Percentiles rank a stretch among this genome's conserved stretches.
Evolutionary conservation across 2,888 invertebrate genomes (phyloP).

Genomic region (Bombyx huttoni): DNA sequence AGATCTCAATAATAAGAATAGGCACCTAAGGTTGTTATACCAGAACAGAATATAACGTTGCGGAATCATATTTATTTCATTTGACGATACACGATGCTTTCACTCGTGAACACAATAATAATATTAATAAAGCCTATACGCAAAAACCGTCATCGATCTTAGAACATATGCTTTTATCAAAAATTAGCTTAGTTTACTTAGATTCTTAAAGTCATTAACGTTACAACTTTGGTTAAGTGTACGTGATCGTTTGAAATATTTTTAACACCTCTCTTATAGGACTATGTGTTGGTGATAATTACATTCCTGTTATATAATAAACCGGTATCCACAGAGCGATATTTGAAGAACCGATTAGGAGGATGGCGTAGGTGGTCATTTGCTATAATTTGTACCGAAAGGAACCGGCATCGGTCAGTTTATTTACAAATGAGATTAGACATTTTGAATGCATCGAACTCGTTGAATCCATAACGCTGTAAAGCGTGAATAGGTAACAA

Average conservation of each 20-base stretch:
- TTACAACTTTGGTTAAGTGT: background rate
- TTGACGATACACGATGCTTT: no score
- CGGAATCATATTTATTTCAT: no score
- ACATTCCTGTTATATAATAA: slow-evolving; percentile 24
- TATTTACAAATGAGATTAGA: slow-evolving; percentile 16
- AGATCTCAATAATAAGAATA: no score
- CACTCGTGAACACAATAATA: no score
- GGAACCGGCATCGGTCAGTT: slow-evolving; percentile 10
- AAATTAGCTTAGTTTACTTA: no score
- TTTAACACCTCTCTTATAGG: background rate
- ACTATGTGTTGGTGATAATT: slow-evolving; percentile 10
- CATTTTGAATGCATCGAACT: slow-evolving; percentile 10
- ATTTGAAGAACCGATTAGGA: slow-evolving; percentile 36
- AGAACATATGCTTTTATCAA: no score
- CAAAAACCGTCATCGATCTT: no score
- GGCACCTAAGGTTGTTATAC: no score
- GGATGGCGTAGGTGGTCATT: slow-evolving; percentile 28
- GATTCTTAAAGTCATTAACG: no score
- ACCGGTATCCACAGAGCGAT: slow-evolving; percentile 24
- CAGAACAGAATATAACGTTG: no score
- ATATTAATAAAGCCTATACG: no score
- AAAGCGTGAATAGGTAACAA: background rate
- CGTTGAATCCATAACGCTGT: slow-evolving; percentile 7
- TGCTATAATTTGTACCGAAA: slow-evolving; percentile 24
- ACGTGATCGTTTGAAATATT: background rate